Base-by-base conservation (phyloP, 1,140 invertebrate genomes). In the Cyclargus thomasi region DNA sequence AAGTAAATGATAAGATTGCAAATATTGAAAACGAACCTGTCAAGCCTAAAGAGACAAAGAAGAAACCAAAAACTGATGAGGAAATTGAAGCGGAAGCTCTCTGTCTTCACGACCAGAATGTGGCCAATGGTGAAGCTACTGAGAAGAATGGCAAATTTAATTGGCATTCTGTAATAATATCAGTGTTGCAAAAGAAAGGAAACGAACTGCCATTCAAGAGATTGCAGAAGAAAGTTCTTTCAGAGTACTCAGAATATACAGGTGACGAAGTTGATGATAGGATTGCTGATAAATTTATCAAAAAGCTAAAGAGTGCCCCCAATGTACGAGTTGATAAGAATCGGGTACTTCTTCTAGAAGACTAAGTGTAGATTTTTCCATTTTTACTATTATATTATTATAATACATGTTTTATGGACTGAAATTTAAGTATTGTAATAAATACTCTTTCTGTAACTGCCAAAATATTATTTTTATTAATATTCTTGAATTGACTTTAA, bases 241-340 rank as follows among this genome's bases (percentile, higher is more conserved):
- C 76, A 39, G 88, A 88, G 70, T 90, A 87, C 69, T 70, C 74
- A n/a, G 85, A 90, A 65, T 77, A 75, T 23, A 88, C 85, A n/a
- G 88, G 86, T 7, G 67, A 72, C 72, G 85, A 88, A 17, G 80
- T 88, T 4, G 86, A 90, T 75, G 88, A 90, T 68, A 83, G 88
- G 67, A 90, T 90, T 76, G 88, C 86, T 65, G 88, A 90, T 64
- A 90, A 90, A 68, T 90, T 90, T 80, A 89, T 88, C 39, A 90
- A 90, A 53, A 90, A 89, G 78, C 75, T 90, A 64, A 90, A 85
- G 62, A 89, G 88, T 71, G 85, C 86, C 20, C 86, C 88, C 14
- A 89, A 88, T 73, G 88, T 90, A 4, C 81, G 79, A 63, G 88
- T 90, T 68, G 88, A 89, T 68, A 90, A 89, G 74, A 90, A 90